Evolutionary conservation across 2,797 vertebrate genomes (phyloP).

Genomic region (Sitta carolinensis): DNA sequence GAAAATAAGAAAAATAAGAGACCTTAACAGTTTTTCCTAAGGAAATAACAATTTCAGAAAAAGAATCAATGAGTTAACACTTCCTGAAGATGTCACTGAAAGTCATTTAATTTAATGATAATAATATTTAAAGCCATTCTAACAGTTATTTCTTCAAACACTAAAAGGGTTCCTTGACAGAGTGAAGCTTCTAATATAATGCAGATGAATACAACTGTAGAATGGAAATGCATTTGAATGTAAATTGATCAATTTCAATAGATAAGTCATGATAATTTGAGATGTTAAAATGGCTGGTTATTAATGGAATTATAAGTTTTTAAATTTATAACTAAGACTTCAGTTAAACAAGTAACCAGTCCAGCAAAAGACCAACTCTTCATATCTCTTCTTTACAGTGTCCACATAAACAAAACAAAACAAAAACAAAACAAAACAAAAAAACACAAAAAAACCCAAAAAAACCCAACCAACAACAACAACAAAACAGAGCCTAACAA

Average conservation of each 20-base stretch:
- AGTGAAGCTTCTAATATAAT: not conserved
- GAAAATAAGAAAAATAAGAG: not conserved
- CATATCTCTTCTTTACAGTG: not conserved
- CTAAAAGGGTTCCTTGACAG: not conserved
- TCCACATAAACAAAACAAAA: not conserved
- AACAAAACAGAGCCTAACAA: not conserved
- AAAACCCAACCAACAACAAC: too few relatives aligned
- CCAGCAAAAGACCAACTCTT: not conserved
- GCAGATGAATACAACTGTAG: not conserved
- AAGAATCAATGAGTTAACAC: not conserved
- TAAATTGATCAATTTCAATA: conserved; percentile 1
- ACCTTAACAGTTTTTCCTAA: not conserved
- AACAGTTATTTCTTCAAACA: not conserved
- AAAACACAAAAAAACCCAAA: too few relatives aligned
- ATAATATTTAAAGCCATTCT: not conserved
- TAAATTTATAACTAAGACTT: not conserved
- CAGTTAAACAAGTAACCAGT: not conserved
- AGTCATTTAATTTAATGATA: too few relatives aligned
- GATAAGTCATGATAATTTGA: not conserved
- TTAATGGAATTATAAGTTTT: conserved; percentile 29
- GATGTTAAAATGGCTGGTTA: not conserved
- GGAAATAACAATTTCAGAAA: not conserved
- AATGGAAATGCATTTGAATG: not conserved
- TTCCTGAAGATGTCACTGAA: not conserved
- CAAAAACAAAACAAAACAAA: not conserved